These are phyloP conservation scores for Lutjanus argentimaculatus DNA, from an alignment of 2,797 vertebrate species.

Conservation along the genomic window DNA sequence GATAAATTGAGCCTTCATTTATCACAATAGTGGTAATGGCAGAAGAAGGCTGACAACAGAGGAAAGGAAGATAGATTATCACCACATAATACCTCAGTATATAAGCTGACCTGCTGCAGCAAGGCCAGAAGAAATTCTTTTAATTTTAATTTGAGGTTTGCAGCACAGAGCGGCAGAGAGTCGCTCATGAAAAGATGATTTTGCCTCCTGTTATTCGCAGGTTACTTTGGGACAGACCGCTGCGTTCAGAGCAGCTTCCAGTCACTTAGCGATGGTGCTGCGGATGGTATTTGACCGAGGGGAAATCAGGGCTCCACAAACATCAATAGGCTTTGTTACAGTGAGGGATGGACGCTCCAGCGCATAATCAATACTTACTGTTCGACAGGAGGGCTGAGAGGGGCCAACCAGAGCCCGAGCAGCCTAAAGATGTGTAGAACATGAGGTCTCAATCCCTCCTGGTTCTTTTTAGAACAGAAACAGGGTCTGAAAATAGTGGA, in stretches of 20 bases:
- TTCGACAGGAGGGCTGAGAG: conserved; percentile 36
- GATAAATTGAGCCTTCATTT: conserved; percentile 82
- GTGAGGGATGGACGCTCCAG: conserved; percentile 71
- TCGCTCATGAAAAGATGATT: conserved; percentile 38
- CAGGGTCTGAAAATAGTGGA: neutral
- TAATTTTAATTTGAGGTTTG: conserved; percentile 34
- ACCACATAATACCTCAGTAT: conserved; percentile 55
- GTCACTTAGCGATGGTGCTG: conserved; percentile 57
- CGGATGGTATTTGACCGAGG: conserved; percentile 65
- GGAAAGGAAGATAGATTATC: conserved; percentile 76
- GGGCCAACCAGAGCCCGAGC: conserved; percentile 34
- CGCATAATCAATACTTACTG: conserved; percentile 67
- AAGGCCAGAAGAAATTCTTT: conserved; percentile 24
- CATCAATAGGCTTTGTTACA: conserved; percentile 80
- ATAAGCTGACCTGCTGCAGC: conserved; percentile 43
- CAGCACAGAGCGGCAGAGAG: conserved; percentile 19
- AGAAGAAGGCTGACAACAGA: conserved; percentile 71
- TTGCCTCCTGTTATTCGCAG: neutral
- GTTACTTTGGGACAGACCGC: conserved; percentile 34
- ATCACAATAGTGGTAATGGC: conserved; percentile 76
- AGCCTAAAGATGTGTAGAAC: conserved; percentile 53
- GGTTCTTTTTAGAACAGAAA: conserved; percentile 45
- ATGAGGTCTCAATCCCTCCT: conserved; percentile 33
- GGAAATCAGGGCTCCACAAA: conserved; percentile 71
- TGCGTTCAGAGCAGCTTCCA: conserved; percentile 48